Evolutionary conservation across 2,888 invertebrate genomes (phyloP), one percentile per base, ranked within the genome.

Genomic region (Platycheirus albimanus): DNA sequence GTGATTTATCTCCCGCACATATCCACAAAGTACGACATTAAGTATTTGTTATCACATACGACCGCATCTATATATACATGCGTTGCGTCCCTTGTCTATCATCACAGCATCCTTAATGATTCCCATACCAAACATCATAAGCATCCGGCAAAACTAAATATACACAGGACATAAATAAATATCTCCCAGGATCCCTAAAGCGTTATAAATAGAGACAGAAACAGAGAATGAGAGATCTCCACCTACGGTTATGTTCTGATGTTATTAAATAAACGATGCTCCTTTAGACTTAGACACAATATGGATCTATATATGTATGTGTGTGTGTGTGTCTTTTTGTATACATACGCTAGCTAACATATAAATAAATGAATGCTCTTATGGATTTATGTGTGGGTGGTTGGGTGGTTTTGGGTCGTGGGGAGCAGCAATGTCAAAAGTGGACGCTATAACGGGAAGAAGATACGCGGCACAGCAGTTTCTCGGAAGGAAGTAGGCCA

Each of bases 81-180:
- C 56, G 10, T 24, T 1, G 7, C 1, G 17, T 61, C 30, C 61
- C 45, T 17, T 45, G 61, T 61, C 61, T 61, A 81, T 66, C 45
- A 61, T 38, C 56, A 36, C 30, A 47, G 24, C 24, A 49, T 71
- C 52, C 66, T 61, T 81, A 77, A 81, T 81, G 81, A 81, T 72
- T 67, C 77, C 61, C 71, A 54, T 41, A 41, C 38, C 71, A 64
- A 71, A 76, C 77, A 66, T 81, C 66, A 76, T 66, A 76, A 49
- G 58, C 66, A 76, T 70, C 45, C 76, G 30, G 45, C 13, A 17
- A 61, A 67, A 77, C 81, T 81, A 70, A 66, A 79, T 69, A 77
- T 67, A 67, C 76, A 49, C 11, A 66, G 49, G 17, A 67, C 67
- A 77, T 58, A 58, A 72, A 81, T 61, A 61, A 61, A 61, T 61